A percentile compares a stretch with the other conserved stretches of the same genome.
phyloP scores from a whole-genome alignment of 2,888 invertebrate species.

The Drosophila cracens region DNA sequence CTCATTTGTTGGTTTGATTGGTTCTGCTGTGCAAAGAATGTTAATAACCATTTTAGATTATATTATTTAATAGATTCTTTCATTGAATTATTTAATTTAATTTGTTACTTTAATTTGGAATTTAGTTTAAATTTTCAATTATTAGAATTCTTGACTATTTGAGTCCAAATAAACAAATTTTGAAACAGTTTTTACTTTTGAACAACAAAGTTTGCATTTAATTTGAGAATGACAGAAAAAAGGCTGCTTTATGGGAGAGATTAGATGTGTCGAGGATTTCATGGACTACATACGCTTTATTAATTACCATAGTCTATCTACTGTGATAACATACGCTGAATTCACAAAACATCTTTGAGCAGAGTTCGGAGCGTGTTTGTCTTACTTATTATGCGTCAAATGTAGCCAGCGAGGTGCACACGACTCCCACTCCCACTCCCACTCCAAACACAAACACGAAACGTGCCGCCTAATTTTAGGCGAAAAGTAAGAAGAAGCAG shows the following conservation, averaged over 20 bases:
- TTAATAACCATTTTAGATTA: background rate
- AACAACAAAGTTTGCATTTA: background rate
- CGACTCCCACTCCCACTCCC: conserved; percentile 26
- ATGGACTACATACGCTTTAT: conserved; percentile 17
- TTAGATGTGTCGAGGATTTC: background rate
- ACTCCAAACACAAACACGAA: conserved; percentile 33
- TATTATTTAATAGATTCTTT: background rate
- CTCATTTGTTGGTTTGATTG: background rate
- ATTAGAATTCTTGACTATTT: background rate
- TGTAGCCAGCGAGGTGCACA: conserved; percentile 54
- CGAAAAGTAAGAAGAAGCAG: conserved; percentile 10
- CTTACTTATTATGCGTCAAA: conserved; percentile 73
- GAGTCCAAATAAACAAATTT: background rate
- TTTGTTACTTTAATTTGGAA: background rate
- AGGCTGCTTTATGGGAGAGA: background rate
- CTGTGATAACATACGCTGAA: background rate
- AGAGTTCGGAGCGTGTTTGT: conserved; percentile 21
- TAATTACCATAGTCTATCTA: conserved; percentile 14
- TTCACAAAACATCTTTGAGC: conserved; percentile 16
- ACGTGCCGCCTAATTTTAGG: conserved; percentile 73
- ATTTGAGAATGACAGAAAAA: background rate
- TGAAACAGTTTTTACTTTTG: background rate
- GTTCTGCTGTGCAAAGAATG: background rate
- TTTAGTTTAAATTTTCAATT: background rate
- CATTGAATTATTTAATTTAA: background rate